Conservation (phyloP, 1,140 invertebrate genomes). For the Papilio aristodemus region DNA sequence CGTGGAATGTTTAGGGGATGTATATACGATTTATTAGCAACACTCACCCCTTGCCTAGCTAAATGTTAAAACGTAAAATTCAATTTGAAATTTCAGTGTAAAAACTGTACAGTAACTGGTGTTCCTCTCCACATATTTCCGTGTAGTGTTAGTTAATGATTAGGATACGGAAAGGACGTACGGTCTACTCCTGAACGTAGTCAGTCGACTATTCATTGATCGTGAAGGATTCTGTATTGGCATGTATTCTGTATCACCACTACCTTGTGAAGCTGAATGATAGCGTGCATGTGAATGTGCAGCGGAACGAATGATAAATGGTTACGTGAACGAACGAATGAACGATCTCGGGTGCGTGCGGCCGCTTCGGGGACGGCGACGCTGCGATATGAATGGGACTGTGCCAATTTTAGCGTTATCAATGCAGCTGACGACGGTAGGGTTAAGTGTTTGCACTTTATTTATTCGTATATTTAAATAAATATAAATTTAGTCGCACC, state of each 20-base stretch:
- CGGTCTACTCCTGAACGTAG: conserved; percentile 61
- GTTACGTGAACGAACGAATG: conserved; percentile 22
- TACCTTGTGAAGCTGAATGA: conserved; percentile 32
- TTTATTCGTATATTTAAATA: conserved; percentile 78
- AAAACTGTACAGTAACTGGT: conserved; percentile 76
- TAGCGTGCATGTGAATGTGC: conserved; percentile 31
- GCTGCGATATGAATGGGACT: conserved; percentile 65
- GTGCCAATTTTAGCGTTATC: conserved; percentile 76
- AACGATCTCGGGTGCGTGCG: conserved; percentile 25
- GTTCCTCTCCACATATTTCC: conserved; percentile 76
- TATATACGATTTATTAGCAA: conserved; percentile 64
- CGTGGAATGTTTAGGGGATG: conserved; percentile 63
- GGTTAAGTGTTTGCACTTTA: conserved; percentile 79
- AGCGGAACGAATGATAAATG: conserved; percentile 37
- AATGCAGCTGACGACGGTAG: conserved; percentile 72
- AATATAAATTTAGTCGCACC: conserved; percentile 77
- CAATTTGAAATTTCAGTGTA: conserved; percentile 62
- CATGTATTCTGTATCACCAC: conserved; percentile 35
- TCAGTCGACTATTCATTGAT: conserved; percentile 58
- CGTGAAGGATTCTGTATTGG: conserved; percentile 42
- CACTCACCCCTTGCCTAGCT: conserved; percentile 61
- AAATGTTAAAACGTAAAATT: conserved; percentile 61
- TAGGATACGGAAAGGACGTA: conserved; percentile 58
- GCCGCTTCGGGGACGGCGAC: conserved; percentile 18
- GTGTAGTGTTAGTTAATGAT: conserved; percentile 66